Conservation (phyloP, 2,113 vertebrate species). For the Corynorhinus townsendii region DNA sequence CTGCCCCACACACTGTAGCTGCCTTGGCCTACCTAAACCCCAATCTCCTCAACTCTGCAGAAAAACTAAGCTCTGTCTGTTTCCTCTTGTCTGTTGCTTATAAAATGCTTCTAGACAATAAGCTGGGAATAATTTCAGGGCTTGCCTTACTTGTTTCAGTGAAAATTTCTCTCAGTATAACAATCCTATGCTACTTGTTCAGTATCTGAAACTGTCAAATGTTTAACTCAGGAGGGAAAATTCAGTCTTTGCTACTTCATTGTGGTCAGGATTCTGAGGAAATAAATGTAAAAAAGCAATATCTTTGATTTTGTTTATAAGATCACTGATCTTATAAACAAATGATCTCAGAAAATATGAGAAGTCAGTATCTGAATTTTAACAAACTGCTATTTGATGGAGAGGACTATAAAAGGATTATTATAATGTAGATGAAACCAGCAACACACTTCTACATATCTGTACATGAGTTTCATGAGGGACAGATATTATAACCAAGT, state of each 20-base stretch:
- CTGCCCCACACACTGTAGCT: background rate
- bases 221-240: background rate
- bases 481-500: background rate
- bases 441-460: background rate
- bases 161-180: background rate
- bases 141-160: background rate
- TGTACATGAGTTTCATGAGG: background rate
- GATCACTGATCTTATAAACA: no score
- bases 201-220: background rate
- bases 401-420: background rate
- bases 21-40: background rate
- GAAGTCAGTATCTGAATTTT: background rate
- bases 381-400: background rate
- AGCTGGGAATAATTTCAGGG: background rate
- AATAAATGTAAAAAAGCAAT: background rate
- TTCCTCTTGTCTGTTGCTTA: background rate
- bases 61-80: background rate
- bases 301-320: background rate
- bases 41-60: background rate
- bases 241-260: background rate
- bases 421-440: background rate
- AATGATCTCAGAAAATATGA: background rate
- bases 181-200: background rate
- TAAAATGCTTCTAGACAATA: background rate
- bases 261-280: background rate